Base-by-base conservation (phyloP, 2,888 invertebrate genomes). In the Parnassius glacialis region DNA sequence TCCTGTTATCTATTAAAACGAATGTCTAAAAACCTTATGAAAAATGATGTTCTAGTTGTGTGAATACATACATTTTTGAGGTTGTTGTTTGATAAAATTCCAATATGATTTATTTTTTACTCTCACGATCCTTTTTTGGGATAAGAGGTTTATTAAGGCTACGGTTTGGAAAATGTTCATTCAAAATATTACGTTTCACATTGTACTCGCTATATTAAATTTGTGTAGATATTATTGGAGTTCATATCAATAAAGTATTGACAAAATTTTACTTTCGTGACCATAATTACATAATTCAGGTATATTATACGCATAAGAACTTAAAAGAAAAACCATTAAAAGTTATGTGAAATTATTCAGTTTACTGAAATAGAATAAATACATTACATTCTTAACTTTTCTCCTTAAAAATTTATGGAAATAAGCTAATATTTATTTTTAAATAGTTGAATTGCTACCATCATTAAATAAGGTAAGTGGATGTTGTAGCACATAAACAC, bases 31-130 rank as follows among this genome's bases (percentile, higher is more conserved):
- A 60, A 25, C 44, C 10, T 50, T 11, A 44, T 55, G 13, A n/a
- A 42, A 25, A 20, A 25, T 54, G 50, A 41, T 42, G 41, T 48
- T 47, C 11, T 20, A 48, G 43, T 48, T 53, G 25, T 53, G 12
- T 20, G 42, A 47, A 48, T 48, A 59, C n/a, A 59, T 44, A 58
- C 54, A 48, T 45, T 57, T 59, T 52, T 48, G 52, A 43, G 48
- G 55, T 58, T 58, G 50, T 55, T 58, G 60, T 52, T 61, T 61
- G 55, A 62, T 63, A 63, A 62, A 65, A 61, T 59, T 55, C 56
- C 55, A 54, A 59, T 61, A 48, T 64, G 59, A 67, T 65, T 61
- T 64, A 64, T 62, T 43, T 60, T 67, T 65, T 59, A 54, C 64
- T 67, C 53, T 54, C 59, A 20, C 61, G 52, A 63, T 64, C 57